Conservation (phyloP, 2,113 vertebrate genomes). For the Phaetusa simplex region DNA sequence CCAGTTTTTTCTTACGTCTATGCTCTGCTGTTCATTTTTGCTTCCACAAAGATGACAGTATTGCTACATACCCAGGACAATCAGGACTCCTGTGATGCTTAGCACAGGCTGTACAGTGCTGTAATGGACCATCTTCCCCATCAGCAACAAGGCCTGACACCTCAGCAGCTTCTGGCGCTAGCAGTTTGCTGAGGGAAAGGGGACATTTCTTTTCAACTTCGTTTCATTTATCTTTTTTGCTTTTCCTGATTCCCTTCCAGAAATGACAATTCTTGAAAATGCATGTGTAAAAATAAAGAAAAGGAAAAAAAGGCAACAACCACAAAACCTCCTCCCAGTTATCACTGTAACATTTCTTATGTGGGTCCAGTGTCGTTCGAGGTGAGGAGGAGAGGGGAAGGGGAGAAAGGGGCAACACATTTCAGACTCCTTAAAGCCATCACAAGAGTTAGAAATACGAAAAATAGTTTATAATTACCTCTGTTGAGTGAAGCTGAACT, state of each 20-base stretch:
- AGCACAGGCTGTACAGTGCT: background rate
- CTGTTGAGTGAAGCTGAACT: slow-evolving; percentile 98
- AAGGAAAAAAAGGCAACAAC: background rate
- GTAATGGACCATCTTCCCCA: slow-evolving; percentile 34
- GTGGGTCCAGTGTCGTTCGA: background rate
- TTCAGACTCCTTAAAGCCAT: slow-evolving; percentile 44
- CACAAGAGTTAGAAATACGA: slow-evolving; percentile 38
- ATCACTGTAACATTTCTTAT: slow-evolving; percentile 18
- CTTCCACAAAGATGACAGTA: slow-evolving; percentile 22
- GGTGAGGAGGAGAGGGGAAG: background rate
- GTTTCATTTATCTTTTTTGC: background rate
- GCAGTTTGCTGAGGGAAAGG: slow-evolving; percentile 17
- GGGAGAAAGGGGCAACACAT: background rate
- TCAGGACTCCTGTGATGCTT: slow-evolving; percentile 38
- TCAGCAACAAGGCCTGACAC: slow-evolving; percentile 39
- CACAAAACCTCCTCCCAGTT: background rate
- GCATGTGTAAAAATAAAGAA: background rate
- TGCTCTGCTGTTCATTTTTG: slow-evolving; percentile 49
- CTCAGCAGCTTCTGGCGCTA: slow-evolving; percentile 26
- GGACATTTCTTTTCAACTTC: background rate
- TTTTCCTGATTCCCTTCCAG: slow-evolving; percentile 18
- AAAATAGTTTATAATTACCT: slow-evolving; percentile 86
- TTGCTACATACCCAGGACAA: slow-evolving; percentile 35
- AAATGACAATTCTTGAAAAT: slow-evolving; percentile 55
- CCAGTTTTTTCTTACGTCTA: slow-evolving; percentile 3